phyloP scores from a whole-genome alignment of 2,888 invertebrate genomes.

The Amiota communis region DNA sequence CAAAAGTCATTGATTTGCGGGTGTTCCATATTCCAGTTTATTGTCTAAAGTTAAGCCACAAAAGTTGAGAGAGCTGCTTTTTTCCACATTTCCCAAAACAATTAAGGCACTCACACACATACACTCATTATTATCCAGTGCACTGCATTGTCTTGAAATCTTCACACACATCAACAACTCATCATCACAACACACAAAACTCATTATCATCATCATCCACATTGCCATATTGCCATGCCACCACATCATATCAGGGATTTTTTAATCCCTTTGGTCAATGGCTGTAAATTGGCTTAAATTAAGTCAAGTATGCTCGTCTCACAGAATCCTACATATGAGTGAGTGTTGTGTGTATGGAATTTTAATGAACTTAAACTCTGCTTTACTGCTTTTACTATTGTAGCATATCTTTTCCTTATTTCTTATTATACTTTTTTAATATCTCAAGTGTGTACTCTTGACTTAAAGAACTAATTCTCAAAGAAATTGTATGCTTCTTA shows the following conservation, averaged over 20 bases:
- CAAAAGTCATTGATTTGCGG: constrained; percentile 57
- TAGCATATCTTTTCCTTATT: neutral
- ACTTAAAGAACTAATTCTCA: constrained; percentile 32
- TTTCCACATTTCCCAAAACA: constrained; percentile 47
- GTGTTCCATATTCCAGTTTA: constrained; percentile 54
- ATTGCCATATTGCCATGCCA: constrained; percentile 9
- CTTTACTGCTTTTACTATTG: neutral
- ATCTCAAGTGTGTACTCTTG: constrained; percentile 24
- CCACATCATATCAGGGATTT: constrained; percentile 18
- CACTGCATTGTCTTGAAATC: too few relatives aligned
- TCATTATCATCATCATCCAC: neutral
- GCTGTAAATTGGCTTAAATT: constrained; percentile 73
- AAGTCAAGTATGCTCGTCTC: constrained; percentile 71
- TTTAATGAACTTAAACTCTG: constrained; percentile 32
- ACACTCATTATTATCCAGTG: constrained; percentile 42
- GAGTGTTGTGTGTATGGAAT: constrained; percentile 27
- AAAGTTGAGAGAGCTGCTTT: constrained; percentile 29
- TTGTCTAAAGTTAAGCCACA: constrained; percentile 48
- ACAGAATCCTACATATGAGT: too few relatives aligned
- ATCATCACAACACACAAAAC: constrained; percentile 1
- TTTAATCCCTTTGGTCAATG: constrained; percentile 57
- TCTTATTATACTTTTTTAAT: constrained; percentile 48
- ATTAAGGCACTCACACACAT: constrained; percentile 52
- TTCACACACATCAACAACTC: neutral
- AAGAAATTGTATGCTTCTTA: constrained; percentile 35